phyloP scores from a whole-genome alignment of 1,140 invertebrate species.

The Drosophila pseudoananassae region DNA sequence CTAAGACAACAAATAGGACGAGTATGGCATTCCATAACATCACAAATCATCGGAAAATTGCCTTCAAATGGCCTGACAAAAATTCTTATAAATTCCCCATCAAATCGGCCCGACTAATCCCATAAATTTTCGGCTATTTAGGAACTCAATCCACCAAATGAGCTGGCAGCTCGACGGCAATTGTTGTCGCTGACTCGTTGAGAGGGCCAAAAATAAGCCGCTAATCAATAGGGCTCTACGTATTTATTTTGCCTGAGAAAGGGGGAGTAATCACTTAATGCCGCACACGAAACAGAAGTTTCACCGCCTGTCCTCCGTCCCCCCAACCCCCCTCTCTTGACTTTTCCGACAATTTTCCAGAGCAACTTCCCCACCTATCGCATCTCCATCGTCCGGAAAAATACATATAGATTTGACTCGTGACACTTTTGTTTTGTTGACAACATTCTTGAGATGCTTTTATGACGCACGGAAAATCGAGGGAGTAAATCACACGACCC shows the following conservation, averaged over 20 bases:
- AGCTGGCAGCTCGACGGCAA: constrained; percentile 39
- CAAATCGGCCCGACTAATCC: constrained; percentile 31
- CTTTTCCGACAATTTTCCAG: constrained; percentile 16
- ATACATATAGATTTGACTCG: constrained; percentile 15
- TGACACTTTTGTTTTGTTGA: constrained; percentile 71
- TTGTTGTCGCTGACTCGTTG: constrained; percentile 12
- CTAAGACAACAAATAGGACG: too few species aligned
- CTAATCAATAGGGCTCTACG: constrained; percentile 64
- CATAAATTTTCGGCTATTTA: constrained; percentile 45
- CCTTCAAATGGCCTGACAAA: constrained; percentile 6
- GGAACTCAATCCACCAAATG: constrained; percentile 44
- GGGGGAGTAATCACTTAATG: constrained; percentile 71
- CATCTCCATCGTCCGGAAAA: background rate
- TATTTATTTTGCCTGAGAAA: background rate
- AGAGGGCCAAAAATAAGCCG: constrained; percentile 56
- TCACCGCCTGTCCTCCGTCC: background rate
- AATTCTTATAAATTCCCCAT: constrained; percentile 43
- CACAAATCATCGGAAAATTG: constrained; percentile 26
- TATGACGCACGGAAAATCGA: constrained; percentile 64
- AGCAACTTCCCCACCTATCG: background rate
- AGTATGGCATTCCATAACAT: background rate
- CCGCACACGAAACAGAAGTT: constrained; percentile 59
- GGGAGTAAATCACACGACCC: constrained; percentile 71
- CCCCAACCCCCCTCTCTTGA: background rate
- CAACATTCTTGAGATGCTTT: constrained; percentile 81